Conservation (phyloP, 2,797 vertebrate species). For the Odontamblyopus rebecca region DNA sequence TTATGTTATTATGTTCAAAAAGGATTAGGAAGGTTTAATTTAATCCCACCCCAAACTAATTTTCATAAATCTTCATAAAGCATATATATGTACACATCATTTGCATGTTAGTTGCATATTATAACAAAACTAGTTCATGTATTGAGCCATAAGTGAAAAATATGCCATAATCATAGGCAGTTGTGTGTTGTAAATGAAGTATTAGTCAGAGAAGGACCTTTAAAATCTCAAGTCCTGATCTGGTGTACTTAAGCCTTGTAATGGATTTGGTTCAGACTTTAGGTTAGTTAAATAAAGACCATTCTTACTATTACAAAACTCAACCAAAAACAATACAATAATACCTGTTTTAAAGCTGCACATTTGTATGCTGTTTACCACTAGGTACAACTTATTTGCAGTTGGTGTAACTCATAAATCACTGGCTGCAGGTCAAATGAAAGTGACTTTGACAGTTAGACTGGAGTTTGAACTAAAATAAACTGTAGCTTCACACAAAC, state of each 20-base stretch:
- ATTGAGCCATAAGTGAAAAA: no score
- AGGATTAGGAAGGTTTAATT: no score
- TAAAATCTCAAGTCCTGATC: not conserved
- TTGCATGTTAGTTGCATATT: no score
- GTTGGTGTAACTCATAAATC: not conserved
- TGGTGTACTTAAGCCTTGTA: not conserved
- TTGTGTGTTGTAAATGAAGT: no score
- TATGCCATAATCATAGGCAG: no score
- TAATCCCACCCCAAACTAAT: no score
- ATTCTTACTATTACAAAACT: not conserved
- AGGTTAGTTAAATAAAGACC: not conserved
- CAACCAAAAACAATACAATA: not conserved
- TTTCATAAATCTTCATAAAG: no score
- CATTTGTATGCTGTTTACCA: constrained; percentile 6
- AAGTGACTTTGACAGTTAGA: constrained; percentile 9
- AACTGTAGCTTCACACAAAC: constrained; percentile 6
- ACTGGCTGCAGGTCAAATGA: constrained; percentile 2
- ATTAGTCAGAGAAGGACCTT: not conserved
- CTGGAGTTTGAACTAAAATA: constrained; percentile 7
- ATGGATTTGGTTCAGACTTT: not conserved
- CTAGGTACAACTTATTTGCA: not conserved
- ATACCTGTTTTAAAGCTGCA: not conserved
- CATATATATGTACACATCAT: no score
- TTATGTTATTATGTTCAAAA: no score
- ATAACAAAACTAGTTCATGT: no score